Evolutionary conservation across 1,140 invertebrate genomes (phyloP), one percentile per base, ranked within the genome.

Genomic region (Papilio glaucus): DNA sequence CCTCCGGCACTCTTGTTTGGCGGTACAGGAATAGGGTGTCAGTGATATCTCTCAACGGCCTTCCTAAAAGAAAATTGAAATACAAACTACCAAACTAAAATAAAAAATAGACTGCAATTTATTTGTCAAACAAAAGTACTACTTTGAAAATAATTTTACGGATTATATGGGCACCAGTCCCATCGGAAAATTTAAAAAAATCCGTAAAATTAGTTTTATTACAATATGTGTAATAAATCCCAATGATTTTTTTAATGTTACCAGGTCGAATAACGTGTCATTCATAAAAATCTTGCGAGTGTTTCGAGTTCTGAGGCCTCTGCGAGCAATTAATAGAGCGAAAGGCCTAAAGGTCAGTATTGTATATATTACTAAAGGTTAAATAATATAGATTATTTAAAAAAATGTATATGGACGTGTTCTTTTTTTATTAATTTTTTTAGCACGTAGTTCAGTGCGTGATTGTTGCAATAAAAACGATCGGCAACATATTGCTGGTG

Each of bases 391-490:
- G 72, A 13, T 45, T 72, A 57, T 71, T 57, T 29, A 60, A 62
- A 26, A 71, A 65, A 62, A 72, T 75, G 63, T 82, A 80, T 82
- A 84, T 53, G 21, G 67, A 72, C 76, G 75, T 77, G 75, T 83
- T 85, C 85, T 85, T 90, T 79, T 86, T 72, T 53, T 69, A 37
- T 53, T 81, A 85, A 57, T 57, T 57, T 24, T 87, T 90, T 81
- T 96, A 98, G 98, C 98, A 99, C 95, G 98, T 99, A 95, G 98
- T 99, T 87, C 98, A 99, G 95, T 99, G 98, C 95, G 98, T 99
- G 94, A 98, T 99, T 94, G 98, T 99, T 93, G 98, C 98, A 90
- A 98, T 99, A 93, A 99, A 99, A 96, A 99, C 98, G 86, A 99
- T 99, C 94, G 98, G 98, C 93, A 99, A 99, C 96, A 99, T 99